Base-by-base conservation (phyloP, 2,888 invertebrate species). In the Latheticus oryzae region DNA sequence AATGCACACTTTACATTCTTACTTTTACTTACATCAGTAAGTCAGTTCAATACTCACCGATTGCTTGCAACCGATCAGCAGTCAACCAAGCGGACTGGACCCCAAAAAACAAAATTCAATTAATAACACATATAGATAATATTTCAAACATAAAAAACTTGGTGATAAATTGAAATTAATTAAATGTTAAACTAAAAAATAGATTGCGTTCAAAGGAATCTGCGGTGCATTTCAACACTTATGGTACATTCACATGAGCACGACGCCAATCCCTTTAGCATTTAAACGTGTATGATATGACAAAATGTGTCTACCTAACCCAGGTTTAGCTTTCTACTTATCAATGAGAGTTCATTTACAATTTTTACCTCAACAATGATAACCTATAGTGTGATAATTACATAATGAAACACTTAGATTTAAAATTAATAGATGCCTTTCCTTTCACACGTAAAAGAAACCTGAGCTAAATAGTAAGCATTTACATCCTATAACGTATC, bases 381-480 rank as follows among this genome's bases (percentile, higher is more conserved):
- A 38, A 23, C 50, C 50, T 50, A 38, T 7, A 5, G 5, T 24
- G 16, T 15, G 13, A 12, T 32, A n/a, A 8, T 26, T 28, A 28
- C 23, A 51, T 7, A 12, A 7, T 28, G 45, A 54, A 53, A 42
- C 13, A 11, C 23, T 9, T 38, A 17, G 16, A 17, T 24, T 11
- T 3, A 53, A 8, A 13, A n/a, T 16, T 42, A 9, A n/a, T 12
- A 26, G 30, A 26, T n/a, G n/a, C 21, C 11, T 38, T 38, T 43
- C 24, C 17, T 53, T 50, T 32, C 38, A 37, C 33, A 55, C 43
- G 33, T 58, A 63, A 70, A 69, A 73, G 65, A 68, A 74, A 73
- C 73, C 73, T 74, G 73, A 75, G 73, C 73, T 73, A 73, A 73
- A 69, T 71, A 69, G 68, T 62, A 45, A 42, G 19, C 12, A 11